Conservation (phyloP, 2,113 vertebrate species). For the Halcyon senegalensis region DNA sequence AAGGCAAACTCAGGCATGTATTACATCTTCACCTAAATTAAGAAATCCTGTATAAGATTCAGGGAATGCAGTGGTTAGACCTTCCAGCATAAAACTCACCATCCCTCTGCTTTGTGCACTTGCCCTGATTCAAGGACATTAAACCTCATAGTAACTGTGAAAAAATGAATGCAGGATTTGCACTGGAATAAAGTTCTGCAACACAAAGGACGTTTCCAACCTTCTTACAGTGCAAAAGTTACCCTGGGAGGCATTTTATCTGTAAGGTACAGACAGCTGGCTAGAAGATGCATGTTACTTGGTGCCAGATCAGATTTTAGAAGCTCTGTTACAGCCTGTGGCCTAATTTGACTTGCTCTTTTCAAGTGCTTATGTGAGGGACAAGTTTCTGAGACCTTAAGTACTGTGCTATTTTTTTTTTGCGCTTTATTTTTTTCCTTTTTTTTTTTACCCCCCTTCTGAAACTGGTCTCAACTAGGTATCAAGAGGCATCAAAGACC, state of each 20-base stretch:
- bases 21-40: not conserved
- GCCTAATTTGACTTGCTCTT: not conserved
- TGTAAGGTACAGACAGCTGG: not conserved
- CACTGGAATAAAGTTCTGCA: not conserved
- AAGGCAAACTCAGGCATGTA: not conserved
- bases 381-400: not conserved
- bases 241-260: not conserved
- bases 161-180: not conserved
- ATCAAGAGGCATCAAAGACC: not conserved
- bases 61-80: not conserved
- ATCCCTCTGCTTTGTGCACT: not conserved
- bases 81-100: not conserved
- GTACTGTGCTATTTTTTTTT: rapidly evolving
- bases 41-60: not conserved
- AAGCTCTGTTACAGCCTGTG: not conserved
- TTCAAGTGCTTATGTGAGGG: not conserved
- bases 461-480: not conserved
- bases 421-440: not conserved
- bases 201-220: not conserved
- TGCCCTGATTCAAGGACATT: not conserved
- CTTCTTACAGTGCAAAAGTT: not conserved
- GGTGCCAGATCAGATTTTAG: not conserved
- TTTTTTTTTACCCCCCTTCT: not conserved
- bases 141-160: not conserved
- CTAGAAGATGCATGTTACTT: not conserved